phyloP scores from a whole-genome alignment of 2,797 vertebrate species.

The Pantherophis alleghaniensis region DNA sequence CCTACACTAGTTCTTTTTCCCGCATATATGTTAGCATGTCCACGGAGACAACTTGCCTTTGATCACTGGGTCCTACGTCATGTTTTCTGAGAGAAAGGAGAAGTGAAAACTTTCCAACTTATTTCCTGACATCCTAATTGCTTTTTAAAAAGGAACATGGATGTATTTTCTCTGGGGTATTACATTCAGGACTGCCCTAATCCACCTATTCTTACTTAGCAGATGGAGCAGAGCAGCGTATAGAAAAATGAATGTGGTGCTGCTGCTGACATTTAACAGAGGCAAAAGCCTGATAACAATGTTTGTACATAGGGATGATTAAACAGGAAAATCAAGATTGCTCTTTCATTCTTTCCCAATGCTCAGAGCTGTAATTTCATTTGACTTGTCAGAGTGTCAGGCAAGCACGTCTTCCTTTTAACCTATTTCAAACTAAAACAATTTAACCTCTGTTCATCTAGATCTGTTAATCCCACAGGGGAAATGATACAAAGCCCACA shows the following conservation, averaged over 20 bases:
- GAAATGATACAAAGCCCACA: constrained; percentile 5
- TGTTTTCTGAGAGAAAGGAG: background rate
- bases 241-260: constrained; percentile 3
- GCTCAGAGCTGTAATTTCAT: constrained; percentile 30
- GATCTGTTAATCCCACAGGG: background rate
- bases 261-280: background rate
- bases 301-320: constrained; percentile 2
- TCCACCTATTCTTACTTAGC: background rate
- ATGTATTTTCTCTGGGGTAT: background rate
- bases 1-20: background rate
- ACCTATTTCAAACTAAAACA: constrained; percentile 24
- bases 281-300: constrained; percentile 8
- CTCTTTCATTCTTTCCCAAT: background rate
- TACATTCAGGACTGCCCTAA: background rate
- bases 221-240: background rate
- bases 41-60: background rate
- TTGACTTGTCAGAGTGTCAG: constrained; percentile 17
- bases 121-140: background rate
- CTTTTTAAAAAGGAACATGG: background rate
- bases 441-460: constrained; percentile 8
- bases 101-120: background rate
- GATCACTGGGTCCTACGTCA: background rate
- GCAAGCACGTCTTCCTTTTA: constrained; percentile 18
- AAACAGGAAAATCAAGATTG: constrained; percentile 31
- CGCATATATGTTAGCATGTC: background rate